phyloP scores from a whole-genome alignment of 2,888 invertebrate genomes.

The Brenthis ino region DNA sequence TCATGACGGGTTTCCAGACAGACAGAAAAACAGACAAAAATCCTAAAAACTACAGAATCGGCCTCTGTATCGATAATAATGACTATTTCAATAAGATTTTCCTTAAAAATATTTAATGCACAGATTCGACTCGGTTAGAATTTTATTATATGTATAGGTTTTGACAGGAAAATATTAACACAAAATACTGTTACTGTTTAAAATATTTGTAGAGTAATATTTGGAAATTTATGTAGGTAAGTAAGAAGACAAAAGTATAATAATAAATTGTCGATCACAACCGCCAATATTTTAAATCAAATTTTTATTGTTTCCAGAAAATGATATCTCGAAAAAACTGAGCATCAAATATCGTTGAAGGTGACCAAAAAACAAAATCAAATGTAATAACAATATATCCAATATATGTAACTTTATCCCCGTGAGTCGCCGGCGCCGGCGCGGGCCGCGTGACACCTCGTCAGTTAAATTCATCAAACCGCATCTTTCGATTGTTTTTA shows the following conservation, averaged over 20 bases:
- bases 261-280: too few species aligned
- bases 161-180: too few species aligned
- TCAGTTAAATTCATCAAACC: conserved; percentile 5
- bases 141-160: too few species aligned
- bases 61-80: too few species aligned
- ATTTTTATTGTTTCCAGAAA: not conserved
- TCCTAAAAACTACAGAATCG: too few species aligned
- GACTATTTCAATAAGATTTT: too few species aligned
- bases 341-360: conserved; percentile 3
- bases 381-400: conserved; percentile 30
- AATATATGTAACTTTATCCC: conserved; percentile 32
- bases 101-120: too few species aligned
- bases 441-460: conserved; percentile 22
- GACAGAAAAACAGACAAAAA: too few species aligned
- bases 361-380: conserved; percentile 24
- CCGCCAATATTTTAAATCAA: not conserved
- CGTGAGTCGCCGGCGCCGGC: conserved; percentile 26
- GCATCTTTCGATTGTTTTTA: conserved; percentile 5
- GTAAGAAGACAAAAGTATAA: not conserved
- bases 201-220: not conserved
- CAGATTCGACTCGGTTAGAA: too few species aligned
- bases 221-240: too few species aligned
- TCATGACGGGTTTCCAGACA: too few species aligned
- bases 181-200: not conserved
- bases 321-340: conserved; percentile 1